phyloP scores from a whole-genome alignment of 1,140 invertebrate genomes.

The Harpegnathos saltator region DNA sequence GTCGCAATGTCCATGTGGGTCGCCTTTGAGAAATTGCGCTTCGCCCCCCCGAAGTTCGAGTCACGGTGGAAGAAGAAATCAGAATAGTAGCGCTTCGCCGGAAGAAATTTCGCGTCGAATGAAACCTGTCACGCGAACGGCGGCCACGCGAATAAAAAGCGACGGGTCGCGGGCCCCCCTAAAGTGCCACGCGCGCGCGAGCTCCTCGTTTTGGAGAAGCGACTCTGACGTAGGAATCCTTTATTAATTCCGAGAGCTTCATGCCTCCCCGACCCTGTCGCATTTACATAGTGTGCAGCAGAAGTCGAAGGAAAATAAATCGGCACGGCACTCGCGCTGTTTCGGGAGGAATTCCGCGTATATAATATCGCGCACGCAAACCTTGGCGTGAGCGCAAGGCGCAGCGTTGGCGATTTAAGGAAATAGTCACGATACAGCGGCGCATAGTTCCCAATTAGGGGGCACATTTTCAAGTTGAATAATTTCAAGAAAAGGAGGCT shows the following conservation, averaged over 20 bases:
- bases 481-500: neutral
- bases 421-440: neutral
- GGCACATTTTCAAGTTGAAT: neutral
- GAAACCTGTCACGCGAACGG: conserved; percentile 36
- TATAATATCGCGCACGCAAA: conserved; percentile 40
- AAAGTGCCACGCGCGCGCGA: neutral
- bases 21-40: no score
- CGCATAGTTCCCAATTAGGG: neutral
- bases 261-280: neutral
- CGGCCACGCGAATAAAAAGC: conserved; percentile 13
- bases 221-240: conserved; percentile 8
- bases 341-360: conserved; percentile 28
- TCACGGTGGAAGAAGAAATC: neutral
- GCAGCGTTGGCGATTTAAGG: conserved; percentile 1
- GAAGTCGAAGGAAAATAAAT: conserved; percentile 42
- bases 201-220: neutral
- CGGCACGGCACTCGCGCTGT: neutral
- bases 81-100: conserved; percentile 10
- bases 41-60: no score
- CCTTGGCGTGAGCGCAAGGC: neutral
- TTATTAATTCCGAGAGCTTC: conserved; percentile 42
- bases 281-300: conserved; percentile 4
- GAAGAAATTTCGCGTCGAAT: conserved; percentile 35
- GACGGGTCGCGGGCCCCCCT: neutral
- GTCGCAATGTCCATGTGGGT: no score